Evolutionary conservation across 2,888 invertebrate species (phyloP).

Genomic region (Omphaloscelis lunosa): DNA sequence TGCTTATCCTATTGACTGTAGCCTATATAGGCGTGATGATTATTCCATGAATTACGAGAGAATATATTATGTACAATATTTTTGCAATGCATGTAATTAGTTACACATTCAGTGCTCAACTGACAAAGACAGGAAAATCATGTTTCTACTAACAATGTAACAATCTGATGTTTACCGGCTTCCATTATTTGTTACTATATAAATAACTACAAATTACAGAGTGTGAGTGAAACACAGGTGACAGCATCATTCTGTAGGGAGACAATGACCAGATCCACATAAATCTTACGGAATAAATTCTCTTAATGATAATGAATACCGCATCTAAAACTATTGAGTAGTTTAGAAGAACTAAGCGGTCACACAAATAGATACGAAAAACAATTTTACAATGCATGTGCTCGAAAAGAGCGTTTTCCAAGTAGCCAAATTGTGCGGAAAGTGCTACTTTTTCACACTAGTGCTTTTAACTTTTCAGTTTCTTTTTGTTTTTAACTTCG

Average conservation of each 20-base stretch:
- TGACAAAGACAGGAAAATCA: conserved; percentile 50
- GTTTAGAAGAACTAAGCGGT: not conserved
- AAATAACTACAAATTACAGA: conserved; percentile 26
- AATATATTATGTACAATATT: not conserved
- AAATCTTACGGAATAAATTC: no score
- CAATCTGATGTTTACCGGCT: conserved; percentile 38
- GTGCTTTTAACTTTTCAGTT: no score
- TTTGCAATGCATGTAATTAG: conserved; percentile 13
- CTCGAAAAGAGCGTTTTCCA: no score
- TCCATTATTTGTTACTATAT: conserved; percentile 5
- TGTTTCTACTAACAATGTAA: conserved; percentile 20
- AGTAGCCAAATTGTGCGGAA: no score
- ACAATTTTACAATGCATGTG: no score
- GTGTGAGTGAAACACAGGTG: not conserved
- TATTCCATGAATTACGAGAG: not conserved
- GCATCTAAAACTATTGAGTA: not conserved
- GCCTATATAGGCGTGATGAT: no score
- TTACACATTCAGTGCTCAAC: not conserved
- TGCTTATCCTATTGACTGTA: no score
- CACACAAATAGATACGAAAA: no score
- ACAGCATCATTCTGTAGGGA: not conserved
- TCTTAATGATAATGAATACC: not conserved
- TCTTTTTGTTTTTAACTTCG: no score
- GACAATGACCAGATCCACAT: not conserved
- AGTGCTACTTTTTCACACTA: no score